Conservation (phyloP, 1,140 invertebrate species). For the Bombus haemorrhoidalis region DNA sequence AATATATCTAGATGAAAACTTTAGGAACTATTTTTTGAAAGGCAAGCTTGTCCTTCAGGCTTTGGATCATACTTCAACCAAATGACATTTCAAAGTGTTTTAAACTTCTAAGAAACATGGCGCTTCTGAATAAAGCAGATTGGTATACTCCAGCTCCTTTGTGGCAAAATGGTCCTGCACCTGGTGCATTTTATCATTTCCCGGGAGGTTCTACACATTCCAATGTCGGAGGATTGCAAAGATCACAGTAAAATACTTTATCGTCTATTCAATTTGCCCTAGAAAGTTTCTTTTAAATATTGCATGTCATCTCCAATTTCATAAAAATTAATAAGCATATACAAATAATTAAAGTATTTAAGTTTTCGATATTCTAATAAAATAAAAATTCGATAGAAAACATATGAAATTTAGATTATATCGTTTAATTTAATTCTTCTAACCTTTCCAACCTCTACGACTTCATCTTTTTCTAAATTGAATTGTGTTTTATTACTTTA, state of each 20-base stretch:
- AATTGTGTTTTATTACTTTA: constrained; percentile 60
- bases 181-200: constrained; percentile 88
- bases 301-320: constrained; percentile 51
- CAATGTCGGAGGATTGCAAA: constrained; percentile 79
- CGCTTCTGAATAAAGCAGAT: constrained; percentile 63
- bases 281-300: constrained; percentile 21
- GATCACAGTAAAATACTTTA: constrained; percentile 84
- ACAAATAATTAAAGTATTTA: neutral
- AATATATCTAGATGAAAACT: neutral
- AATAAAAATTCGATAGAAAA: neutral
- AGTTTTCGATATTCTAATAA: neutral
- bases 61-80: neutral
- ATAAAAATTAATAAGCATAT: neutral
- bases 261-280: neutral
- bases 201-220: constrained; percentile 80
- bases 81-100: constrained; percentile 50
- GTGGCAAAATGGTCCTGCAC: constrained; percentile 89
- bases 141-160: constrained; percentile 79
- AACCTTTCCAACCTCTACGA: neutral
- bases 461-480: neutral
- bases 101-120: constrained; percentile 67
- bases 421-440: neutral
- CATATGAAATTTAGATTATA: neutral
- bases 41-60: neutral
- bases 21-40: neutral